Evolutionary conservation across 2,113 vertebrate genomes (phyloP), one percentile per base, ranked within the genome.

Genomic region (Podarcis raffonei): DNA sequence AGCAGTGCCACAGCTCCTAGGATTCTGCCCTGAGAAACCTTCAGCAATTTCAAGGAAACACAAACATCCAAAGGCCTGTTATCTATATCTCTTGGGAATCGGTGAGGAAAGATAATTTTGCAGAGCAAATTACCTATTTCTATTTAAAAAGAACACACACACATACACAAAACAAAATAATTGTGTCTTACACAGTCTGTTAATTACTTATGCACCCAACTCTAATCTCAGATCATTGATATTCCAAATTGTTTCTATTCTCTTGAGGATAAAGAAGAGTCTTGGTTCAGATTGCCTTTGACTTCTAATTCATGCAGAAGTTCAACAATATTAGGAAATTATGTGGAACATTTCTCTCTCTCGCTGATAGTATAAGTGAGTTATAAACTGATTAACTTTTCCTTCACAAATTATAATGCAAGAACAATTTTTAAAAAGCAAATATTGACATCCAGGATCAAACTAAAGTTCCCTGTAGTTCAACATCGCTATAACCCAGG

Each of bases 161-260:
- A 53, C 9, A 53, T 12, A 12, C 48, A 53, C 48, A 53, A 69
- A 69, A 30, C 15, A 69, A 69, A 69, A 69, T 13, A 53, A 53
- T 30, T 39, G 84, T 53, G 80, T 86, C 78, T 90, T 53, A 48
- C 79, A 83, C 91, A 89, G 8, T 89, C 69, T n/a, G 12, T n/a
- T 82, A 95, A 32, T 18, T 91, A 93, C 81, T 94, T 93, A 85
- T 71, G 15, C 87, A 57, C 42, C 66, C 90, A 86, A 92, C 6
- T 79, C 87, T 27, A 62, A 80, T 72, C 37, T 30, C 83, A 93
- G 27, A 66, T 92, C 79, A 3, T 87, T 62, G 57, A 13, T 90
- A 4, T 69, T 93, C 65, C 77, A 91, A 59, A 92, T 79, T 86
- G 30, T 78, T 79, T 85, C 78, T 57, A 25, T 79, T 81, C 81